These are phyloP conservation scores for Dascillus cervinus DNA, from an alignment of 2,888 invertebrate species.

Conservation along the genomic window DNA sequence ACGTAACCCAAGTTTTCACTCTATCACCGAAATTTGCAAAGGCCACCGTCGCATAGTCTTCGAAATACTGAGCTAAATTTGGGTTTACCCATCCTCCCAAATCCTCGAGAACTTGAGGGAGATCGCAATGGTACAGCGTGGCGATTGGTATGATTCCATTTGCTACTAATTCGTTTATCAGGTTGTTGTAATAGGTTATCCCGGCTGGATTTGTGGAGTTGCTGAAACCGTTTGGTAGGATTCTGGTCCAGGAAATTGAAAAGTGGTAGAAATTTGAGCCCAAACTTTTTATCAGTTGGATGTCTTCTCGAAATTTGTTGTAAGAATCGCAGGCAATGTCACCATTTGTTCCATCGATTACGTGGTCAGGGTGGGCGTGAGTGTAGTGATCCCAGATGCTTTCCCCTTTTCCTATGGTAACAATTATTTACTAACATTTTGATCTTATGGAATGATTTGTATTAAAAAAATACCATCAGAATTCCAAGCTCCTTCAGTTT, in stretches of 20 bases:
- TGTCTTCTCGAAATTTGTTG: constrained; percentile 54
- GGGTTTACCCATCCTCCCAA: constrained; percentile 45
- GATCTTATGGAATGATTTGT: not conserved
- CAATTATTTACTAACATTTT: constrained; percentile 7
- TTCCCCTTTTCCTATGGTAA: constrained; percentile 47
- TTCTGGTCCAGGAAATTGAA: constrained; percentile 60
- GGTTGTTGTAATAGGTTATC: constrained; percentile 53
- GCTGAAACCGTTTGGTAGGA: constrained; percentile 51
- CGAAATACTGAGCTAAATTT: constrained; percentile 46
- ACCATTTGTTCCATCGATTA: constrained; percentile 49
- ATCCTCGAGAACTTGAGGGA: constrained; percentile 44
- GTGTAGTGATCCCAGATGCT: constrained; percentile 63
- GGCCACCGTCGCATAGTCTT: constrained; percentile 48
- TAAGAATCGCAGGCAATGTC: constrained; percentile 62
- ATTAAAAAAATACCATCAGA: constrained; percentile 27
- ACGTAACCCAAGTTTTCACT: constrained; percentile 45
- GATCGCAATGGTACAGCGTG: constrained; percentile 50
- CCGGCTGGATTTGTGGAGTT: constrained; percentile 52
- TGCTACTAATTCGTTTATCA: constrained; percentile 48
- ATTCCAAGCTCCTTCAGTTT: constrained; percentile 56
- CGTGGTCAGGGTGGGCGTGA: constrained; percentile 44
- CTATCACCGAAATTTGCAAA: constrained; percentile 26
- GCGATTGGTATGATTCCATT: constrained; percentile 49
- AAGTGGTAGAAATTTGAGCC: constrained; percentile 52
- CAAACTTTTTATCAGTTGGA: constrained; percentile 47